Evolutionary conservation across 2,888 invertebrate species (phyloP).

Genomic region (Theretra japonica): DNA sequence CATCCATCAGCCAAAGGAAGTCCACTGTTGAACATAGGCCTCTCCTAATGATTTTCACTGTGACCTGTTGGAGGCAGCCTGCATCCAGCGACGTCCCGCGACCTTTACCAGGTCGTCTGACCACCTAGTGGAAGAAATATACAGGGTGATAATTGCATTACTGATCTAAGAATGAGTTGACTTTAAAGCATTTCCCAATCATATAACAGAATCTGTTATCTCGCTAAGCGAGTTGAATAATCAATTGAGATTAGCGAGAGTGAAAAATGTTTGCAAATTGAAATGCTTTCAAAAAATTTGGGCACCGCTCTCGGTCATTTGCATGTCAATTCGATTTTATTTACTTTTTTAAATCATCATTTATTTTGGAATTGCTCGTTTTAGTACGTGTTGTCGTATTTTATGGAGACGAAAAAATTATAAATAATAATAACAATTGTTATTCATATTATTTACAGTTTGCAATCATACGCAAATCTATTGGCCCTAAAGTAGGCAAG

Average conservation of each 20-base stretch:
- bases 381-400: background rate
- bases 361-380: background rate
- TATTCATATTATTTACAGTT: too few species aligned
- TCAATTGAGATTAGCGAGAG: constrained; percentile 26
- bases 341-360: constrained; percentile 18
- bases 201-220: constrained; percentile 8
- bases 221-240: constrained; percentile 23
- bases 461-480: too few species aligned
- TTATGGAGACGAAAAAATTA: background rate
- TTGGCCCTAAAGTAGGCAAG: too few species aligned
- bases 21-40: too few species aligned
- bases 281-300: constrained; percentile 28
- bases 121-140: too few species aligned
- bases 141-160: background rate
- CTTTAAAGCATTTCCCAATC: background rate
- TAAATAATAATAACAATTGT: too few species aligned
- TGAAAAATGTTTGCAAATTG: constrained; percentile 25
- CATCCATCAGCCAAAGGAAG: too few species aligned
- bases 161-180: background rate
- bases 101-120: too few species aligned
- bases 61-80: too few species aligned
- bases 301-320: constrained; percentile 13
- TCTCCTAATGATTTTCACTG: too few species aligned
- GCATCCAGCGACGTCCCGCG: too few species aligned
- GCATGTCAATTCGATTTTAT: constrained; percentile 24